Percentiles rank a stretch among this genome's conserved stretches.
Evolutionary conservation across 1,140 invertebrate genomes (phyloP).

Genomic region (Hyles euphorbiae): DNA sequence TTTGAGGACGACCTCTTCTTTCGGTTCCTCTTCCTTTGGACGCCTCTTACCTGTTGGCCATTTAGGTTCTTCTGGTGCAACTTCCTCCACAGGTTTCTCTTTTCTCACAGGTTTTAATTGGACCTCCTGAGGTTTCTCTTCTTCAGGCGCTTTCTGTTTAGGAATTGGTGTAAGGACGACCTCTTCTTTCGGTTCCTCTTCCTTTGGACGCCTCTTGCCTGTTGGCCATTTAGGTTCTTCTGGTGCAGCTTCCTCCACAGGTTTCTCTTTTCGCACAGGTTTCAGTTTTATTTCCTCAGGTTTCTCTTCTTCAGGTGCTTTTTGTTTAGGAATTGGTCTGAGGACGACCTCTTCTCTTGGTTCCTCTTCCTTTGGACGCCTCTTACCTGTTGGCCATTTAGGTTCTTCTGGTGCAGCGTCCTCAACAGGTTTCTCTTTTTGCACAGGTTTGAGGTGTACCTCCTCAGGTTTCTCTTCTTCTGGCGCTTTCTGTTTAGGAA

Average conservation of each 20-base stretch:
- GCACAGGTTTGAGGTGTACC: not conserved
- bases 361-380: constrained; percentile 44
- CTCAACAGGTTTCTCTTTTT: constrained; percentile 18
- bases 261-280: constrained; percentile 49
- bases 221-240: constrained; percentile 63
- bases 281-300: constrained; percentile 43
- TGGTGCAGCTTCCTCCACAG: constrained; percentile 44
- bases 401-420: constrained; percentile 16
- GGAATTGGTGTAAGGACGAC: constrained; percentile 22
- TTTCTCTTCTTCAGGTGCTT: constrained; percentile 14
- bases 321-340: constrained; percentile 36
- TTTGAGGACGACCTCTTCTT: constrained; percentile 25
- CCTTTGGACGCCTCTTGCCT: constrained; percentile 46
- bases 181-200: constrained; percentile 61
- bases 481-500: constrained; percentile 5
- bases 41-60: constrained; percentile 15
- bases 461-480: constrained; percentile 7
- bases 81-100: constrained; percentile 17
- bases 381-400: constrained; percentile 30
- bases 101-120: constrained; percentile 14
- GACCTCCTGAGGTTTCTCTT: not conserved
- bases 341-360: constrained; percentile 41
- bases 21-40: constrained; percentile 23
- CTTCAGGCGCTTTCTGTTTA: constrained; percentile 23
- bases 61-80: constrained; percentile 34